These are phyloP conservation scores for Vanessa tameamea DNA, from an alignment of 1,140 invertebrate genomes.

Conservation along the genomic window DNA sequence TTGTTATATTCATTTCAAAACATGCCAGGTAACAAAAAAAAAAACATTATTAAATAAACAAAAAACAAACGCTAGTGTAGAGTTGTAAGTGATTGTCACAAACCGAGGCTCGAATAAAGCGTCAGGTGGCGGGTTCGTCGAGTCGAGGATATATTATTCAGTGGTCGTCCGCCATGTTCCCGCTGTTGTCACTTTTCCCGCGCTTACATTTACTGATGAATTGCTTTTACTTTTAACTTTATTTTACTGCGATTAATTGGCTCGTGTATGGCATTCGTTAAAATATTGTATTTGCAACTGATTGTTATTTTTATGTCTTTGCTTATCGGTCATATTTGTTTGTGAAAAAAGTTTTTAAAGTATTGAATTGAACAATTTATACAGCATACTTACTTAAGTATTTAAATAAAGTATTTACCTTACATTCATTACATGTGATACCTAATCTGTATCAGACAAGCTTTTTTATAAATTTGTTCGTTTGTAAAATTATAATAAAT, in stretches of 20 bases:
- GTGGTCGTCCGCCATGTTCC: slow-evolving; percentile 1
- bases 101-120: slow-evolving; percentile 8
- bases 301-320: too few relatives aligned
- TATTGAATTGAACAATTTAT: too few relatives aligned
- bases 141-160: slow-evolving; percentile 16
- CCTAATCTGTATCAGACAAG: too few relatives aligned
- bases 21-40: neutral
- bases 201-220: slow-evolving; percentile 4
- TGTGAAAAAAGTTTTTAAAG: too few relatives aligned
- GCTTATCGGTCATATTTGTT: too few relatives aligned
- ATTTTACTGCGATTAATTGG: neutral
- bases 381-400: too few relatives aligned
- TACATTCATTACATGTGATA: too few relatives aligned
- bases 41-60: neutral
- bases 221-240: slow-evolving; percentile 11
- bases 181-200: slow-evolving; percentile 7
- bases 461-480: too few relatives aligned
- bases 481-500: neutral
- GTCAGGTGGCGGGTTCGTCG: slow-evolving; percentile 9
- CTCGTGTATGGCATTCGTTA: neutral
- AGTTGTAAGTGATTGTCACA: slow-evolving; percentile 12
- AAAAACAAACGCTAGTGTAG: neutral
- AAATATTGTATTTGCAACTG: neutral
- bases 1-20: neutral
- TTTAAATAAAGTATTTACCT: too few relatives aligned